These are phyloP conservation scores for Sceloporus undulatus DNA, from an alignment of 2,113 vertebrate genomes.

Conservation along the genomic window DNA sequence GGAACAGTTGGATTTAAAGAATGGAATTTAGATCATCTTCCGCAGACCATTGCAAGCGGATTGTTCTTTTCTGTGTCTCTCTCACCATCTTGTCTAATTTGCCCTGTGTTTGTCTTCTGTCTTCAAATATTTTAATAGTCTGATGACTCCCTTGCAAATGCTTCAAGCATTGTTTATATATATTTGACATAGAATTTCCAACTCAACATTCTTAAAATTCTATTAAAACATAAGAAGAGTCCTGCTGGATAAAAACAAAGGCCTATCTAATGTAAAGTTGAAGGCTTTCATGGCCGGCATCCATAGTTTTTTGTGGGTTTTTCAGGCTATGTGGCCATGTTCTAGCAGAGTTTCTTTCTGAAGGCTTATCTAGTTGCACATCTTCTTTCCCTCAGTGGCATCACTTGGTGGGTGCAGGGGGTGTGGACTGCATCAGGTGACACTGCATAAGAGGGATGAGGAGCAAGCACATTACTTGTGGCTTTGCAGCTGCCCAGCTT, in stretches of 20 bases:
- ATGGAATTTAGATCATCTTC: neutral
- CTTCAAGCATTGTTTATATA: conserved; percentile 21
- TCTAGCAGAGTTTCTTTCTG: too few species aligned
- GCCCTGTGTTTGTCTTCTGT: conserved; percentile 10
- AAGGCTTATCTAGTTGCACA: neutral
- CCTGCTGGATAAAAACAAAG: neutral
- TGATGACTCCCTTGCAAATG: conserved; percentile 12
- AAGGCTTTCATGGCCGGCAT: too few species aligned
- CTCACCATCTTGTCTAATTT: conserved; percentile 29
- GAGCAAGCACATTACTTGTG: too few species aligned
- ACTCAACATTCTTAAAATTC: too few species aligned
- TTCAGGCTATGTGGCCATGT: too few species aligned
- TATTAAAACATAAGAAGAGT: neutral
- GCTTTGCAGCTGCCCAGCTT: too few species aligned
- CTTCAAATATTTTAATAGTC: conserved; percentile 11
- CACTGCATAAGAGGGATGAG: too few species aligned
- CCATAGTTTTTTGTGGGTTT: too few species aligned
- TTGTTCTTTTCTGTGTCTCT: conserved; percentile 28
- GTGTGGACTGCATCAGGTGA: too few species aligned
- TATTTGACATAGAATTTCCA: neutral
- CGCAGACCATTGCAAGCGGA: neutral
- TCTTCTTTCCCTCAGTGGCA: neutral
- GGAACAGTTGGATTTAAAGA: conserved; percentile 3
- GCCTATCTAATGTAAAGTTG: neutral
- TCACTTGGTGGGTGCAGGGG: too few species aligned